Base-by-base conservation (phyloP, 2,797 vertebrate genomes). In the Spheniscus humboldti region DNA sequence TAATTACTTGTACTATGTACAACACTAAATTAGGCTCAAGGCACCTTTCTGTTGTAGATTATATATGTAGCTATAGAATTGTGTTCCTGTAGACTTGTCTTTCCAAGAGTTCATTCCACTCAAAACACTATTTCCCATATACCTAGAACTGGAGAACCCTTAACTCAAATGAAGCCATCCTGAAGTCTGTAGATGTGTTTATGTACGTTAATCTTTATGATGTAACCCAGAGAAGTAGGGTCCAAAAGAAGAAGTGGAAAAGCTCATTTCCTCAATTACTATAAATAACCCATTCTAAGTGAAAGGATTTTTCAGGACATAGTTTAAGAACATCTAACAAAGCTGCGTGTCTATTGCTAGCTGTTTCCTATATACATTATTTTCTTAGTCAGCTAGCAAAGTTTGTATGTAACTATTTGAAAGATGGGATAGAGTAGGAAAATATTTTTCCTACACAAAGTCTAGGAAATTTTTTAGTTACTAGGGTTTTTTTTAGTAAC, bases 201-300 rank as follows among this genome's bases (percentile, higher is more conserved):
- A 39, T 9, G 6, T 33, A 28, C 0, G 1, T 16, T 60, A 43
- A 14, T 45, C 2, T 2, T 31, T 43, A 20, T 11, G 8, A 55
- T 31, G 25, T 68, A 68, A 68, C 22, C 13, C 57, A 45, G 35
- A 78, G 27, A 80, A 80, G 5, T 3, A 71, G 9, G 3, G 6
- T 53, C 15, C 28, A 56, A 74, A 66, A 8, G 30, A 93, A 59
- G 48, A 95, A 75, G 25, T 68, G 17, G 27, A 57, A 77, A 78
- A 63, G 3, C 7, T 60, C 2, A 20, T 88, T 94, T 82, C n/a
- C 14, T 69, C n/a, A 27, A 25, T 63, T 71, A 15, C 5, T 56
- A 7, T 64, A 63, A 86, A 56, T 23, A 77, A 7, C 5, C 18
- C 2, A 16, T 50, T 73, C 30, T 66, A 62, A 82, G 41, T 27